Conservation (phyloP, 2,888 invertebrate genomes). For the Portevinia maculata region DNA sequence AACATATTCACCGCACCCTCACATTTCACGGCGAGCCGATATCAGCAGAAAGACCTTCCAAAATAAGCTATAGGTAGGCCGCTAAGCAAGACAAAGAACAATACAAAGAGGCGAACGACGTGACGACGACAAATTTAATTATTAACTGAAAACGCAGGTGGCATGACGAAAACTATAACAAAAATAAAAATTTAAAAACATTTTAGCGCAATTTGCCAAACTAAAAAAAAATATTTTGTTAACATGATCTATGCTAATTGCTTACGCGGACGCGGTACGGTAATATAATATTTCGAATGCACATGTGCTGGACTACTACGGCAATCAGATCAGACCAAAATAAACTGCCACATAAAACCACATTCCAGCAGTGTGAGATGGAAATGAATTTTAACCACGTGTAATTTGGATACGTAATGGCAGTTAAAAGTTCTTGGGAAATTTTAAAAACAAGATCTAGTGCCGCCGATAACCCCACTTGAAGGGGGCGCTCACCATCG, state of each 20-base stretch:
- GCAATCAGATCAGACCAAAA: constrained; percentile 11
- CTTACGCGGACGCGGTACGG: neutral
- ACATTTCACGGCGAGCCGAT: too few species aligned
- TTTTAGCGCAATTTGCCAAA: neutral
- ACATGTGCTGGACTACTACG: constrained; percentile 17
- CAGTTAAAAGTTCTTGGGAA: neutral
- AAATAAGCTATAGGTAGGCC: neutral
- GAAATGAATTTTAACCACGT: constrained; percentile 27
- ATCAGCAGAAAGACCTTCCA: neutral
- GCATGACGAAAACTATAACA: constrained; percentile 5
- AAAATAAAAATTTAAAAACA: constrained; percentile 8
- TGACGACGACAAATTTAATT: neutral
- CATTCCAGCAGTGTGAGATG: constrained; percentile 29
- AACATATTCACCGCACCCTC: neutral
- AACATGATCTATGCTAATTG: neutral
- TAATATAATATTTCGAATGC: constrained; percentile 21
- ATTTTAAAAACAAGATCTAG: too few species aligned
- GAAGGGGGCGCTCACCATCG: too few species aligned
- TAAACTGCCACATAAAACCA: neutral
- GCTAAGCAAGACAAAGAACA: too few species aligned
- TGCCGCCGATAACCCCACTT: too few species aligned
- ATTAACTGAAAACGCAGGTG: constrained; percentile 18
- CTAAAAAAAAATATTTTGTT: neutral
- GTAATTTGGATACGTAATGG: neutral
- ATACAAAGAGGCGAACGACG: neutral